Percentiles rank a stretch among this genome's conserved stretches.
Evolutionary conservation across 2,888 invertebrate genomes (phyloP).

Genomic region (Drosophila algonquin): DNA sequence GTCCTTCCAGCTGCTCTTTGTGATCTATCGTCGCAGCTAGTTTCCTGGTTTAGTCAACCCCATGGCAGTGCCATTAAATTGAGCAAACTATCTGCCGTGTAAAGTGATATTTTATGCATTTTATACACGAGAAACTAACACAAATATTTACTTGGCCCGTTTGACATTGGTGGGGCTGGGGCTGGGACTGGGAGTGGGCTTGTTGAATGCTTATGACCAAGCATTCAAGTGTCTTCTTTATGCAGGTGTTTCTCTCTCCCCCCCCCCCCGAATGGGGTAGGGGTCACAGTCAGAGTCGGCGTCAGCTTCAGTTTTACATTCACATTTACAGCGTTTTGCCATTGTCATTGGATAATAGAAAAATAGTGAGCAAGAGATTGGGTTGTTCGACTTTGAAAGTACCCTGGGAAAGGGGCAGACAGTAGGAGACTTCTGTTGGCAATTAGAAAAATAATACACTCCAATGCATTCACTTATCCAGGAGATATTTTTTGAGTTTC

Average conservation of each 20-base stretch:
- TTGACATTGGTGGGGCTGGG: conserved; percentile 37
- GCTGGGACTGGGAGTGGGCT: background rate
- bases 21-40: too few relatives aligned
- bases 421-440: background rate
- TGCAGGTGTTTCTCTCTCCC: conserved; percentile 53
- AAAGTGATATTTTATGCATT: background rate
- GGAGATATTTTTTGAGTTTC: background rate
- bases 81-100: conserved; percentile 19
- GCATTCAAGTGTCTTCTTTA: conserved; percentile 7
- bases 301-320: conserved; percentile 36
- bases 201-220: conserved; percentile 42
- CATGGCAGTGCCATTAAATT: conserved; percentile 9
- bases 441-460: background rate
- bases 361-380: conserved; percentile 12
- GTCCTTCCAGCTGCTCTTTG: too few relatives aligned
- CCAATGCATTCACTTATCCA: background rate
- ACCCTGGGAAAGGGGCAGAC: background rate
- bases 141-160: conserved; percentile 34
- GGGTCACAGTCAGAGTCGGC: conserved; percentile 22
- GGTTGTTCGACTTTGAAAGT: background rate
- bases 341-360: conserved; percentile 67
- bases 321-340: conserved; percentile 50
- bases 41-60: background rate
- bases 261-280: background rate
- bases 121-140: conserved; percentile 4